These are phyloP conservation scores for Phymanthus crucifer DNA, from an alignment of 92 coral and sea anemone species.

Conservation along the genomic window DNA sequence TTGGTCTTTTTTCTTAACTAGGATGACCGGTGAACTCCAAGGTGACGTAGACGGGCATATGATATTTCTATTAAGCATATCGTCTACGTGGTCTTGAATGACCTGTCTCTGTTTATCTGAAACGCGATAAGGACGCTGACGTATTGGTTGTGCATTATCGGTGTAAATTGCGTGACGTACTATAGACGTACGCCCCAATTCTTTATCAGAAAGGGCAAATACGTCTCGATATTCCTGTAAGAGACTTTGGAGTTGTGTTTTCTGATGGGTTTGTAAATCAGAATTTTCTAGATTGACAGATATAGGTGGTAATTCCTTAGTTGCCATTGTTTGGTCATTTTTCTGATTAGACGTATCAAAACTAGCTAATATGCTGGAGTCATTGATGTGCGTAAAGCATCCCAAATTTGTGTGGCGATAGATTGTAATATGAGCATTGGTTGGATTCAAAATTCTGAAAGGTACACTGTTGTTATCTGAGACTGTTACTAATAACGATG, in stretches of 20 bases:
- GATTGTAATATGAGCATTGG: neutral
- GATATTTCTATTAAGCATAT: constrained; percentile 18
- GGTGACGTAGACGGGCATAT: neutral
- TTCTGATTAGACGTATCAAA: neutral
- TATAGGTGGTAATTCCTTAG: neutral
- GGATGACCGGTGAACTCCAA: neutral
- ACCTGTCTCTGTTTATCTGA: constrained; percentile 13
- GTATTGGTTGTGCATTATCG: constrained; percentile 7
- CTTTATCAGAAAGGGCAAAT: neutral
- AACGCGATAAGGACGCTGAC: constrained; percentile 26
- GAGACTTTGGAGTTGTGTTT: neutral
- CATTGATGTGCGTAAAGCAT: neutral
- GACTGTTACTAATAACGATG: neutral
- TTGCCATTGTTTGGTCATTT: neutral
- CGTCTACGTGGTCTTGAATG: constrained; percentile 15
- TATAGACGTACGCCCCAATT: neutral
- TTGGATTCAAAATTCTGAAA: neutral
- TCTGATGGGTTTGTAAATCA: neutral
- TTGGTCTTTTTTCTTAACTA: constrained; percentile 32
- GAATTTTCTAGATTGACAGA: neutral
- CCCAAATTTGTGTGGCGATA: neutral
- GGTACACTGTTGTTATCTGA: neutral
- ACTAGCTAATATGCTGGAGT: neutral
- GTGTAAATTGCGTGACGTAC: neutral
- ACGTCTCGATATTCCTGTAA: neutral